Percentiles rank a stretch among this genome's conserved stretches.
Evolutionary conservation across 1,140 invertebrate genomes (phyloP).

Genomic region (Drosophila seguyi): DNA sequence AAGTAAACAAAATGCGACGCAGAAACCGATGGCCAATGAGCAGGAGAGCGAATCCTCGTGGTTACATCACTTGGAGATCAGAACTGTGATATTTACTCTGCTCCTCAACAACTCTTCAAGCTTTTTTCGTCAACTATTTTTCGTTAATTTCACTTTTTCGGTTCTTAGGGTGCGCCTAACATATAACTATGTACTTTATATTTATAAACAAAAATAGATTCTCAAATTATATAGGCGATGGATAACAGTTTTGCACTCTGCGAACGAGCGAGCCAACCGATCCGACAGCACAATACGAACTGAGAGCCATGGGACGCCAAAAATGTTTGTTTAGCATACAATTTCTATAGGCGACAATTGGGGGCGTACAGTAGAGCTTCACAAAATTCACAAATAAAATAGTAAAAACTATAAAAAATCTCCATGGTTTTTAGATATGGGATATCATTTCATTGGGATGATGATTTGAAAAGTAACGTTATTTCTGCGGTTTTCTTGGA

Average conservation of each 20-base stretch:
- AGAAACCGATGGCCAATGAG: constrained; percentile 20
- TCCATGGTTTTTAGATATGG: no score
- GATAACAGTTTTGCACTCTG: constrained; percentile 37
- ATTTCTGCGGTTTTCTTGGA: not conserved
- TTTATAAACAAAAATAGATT: constrained; percentile 65
- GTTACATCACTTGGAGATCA: constrained; percentile 58
- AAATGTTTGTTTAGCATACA: constrained; percentile 21
- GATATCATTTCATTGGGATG: no score
- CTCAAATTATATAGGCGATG: constrained; percentile 63
- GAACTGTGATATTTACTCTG: not conserved
- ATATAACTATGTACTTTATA: constrained; percentile 11
- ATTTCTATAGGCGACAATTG: constrained; percentile 1
- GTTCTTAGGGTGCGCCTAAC: not conserved
- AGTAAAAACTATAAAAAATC: not conserved
- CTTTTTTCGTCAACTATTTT: not conserved
- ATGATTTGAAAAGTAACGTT: not conserved
- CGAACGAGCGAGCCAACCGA: constrained; percentile 23
- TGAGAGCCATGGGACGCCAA: constrained; percentile 62
- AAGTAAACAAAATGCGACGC: constrained; percentile 74
- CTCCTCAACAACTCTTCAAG: not conserved
- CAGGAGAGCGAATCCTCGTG: constrained; percentile 23
- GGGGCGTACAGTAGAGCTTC: not conserved
- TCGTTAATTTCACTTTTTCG: not conserved
- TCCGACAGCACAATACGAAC: constrained; percentile 41
- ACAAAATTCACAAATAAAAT: not conserved